phyloP scores from a whole-genome alignment of 2,888 invertebrate species.

The Cheilosia vulpina region DNA sequence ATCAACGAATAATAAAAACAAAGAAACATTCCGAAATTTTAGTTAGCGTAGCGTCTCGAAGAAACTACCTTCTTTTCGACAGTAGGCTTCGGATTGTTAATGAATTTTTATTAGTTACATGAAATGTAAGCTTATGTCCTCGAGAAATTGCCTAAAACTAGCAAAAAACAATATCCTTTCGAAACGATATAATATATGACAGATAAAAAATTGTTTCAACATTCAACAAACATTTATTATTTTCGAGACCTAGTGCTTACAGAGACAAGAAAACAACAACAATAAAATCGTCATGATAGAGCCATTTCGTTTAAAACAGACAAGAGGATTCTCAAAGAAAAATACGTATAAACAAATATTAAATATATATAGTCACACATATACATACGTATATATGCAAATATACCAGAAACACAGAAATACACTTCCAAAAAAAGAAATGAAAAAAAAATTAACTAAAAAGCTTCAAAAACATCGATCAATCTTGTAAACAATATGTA shows the following conservation, averaged over 20 bases:
- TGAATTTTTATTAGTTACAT: slow-evolving; percentile 8
- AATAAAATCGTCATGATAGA: slow-evolving; percentile 9
- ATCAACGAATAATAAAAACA: neutral
- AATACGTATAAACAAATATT: slow-evolving; percentile 30
- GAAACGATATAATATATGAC: too few relatives aligned
- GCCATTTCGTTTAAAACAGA: slow-evolving; percentile 39
- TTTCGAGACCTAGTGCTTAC: slow-evolving; percentile 30
- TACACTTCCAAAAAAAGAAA: slow-evolving; percentile 11
- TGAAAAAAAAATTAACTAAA: slow-evolving; percentile 26
- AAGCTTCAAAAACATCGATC: slow-evolving; percentile 52
- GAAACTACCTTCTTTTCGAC: neutral
- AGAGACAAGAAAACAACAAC: slow-evolving; percentile 2
- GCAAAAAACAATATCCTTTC: neutral
- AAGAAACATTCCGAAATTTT: neutral
- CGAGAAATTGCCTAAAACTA: neutral
- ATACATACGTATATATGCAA: slow-evolving; percentile 13
- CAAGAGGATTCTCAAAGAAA: slow-evolving; percentile 52
- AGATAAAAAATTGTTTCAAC: neutral
- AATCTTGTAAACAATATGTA: slow-evolving; percentile 37
- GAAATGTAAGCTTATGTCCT: neutral
- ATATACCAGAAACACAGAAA: slow-evolving; percentile 43
- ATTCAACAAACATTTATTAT: slow-evolving; percentile 9
- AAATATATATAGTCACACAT: slow-evolving; percentile 19
- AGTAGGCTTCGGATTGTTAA: neutral
- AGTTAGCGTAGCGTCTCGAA: neutral